Evolutionary conservation across 2,888 invertebrate genomes (phyloP).

Genomic region (Eugnorisma glareosa): DNA sequence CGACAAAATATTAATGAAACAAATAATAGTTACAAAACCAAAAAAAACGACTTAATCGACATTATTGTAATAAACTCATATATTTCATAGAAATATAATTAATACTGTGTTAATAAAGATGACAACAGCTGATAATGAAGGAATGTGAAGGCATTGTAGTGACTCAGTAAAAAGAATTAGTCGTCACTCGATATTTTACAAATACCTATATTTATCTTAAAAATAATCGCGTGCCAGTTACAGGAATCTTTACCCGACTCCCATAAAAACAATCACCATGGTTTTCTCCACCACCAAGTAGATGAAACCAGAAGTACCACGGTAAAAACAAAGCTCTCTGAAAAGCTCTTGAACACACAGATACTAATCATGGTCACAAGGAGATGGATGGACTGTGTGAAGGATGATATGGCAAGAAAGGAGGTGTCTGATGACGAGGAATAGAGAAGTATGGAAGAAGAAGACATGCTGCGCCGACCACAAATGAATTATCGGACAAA

Average conservation of each 20-base stretch:
- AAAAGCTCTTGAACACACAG: background rate
- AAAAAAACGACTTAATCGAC: constrained; percentile 14
- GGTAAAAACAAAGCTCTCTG: background rate
- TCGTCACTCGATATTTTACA: constrained; percentile 9
- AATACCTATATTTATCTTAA: constrained; percentile 43
- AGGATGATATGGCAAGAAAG: too few relatives aligned
- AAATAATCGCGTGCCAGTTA: constrained; percentile 46
- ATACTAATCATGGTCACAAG: background rate
- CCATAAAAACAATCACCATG: constrained; percentile 61
- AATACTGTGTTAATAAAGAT: constrained; percentile 18
- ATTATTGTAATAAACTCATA: constrained; percentile 5
- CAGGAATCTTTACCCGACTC: constrained; percentile 42
- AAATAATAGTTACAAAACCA: background rate
- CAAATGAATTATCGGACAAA: background rate
- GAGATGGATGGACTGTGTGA: too few relatives aligned
- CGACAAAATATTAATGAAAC: background rate
- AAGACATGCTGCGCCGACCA: too few relatives aligned
- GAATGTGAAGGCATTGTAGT: constrained; percentile 14
- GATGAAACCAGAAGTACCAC: constrained; percentile 20
- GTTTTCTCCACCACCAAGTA: background rate
- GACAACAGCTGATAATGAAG: constrained; percentile 5
- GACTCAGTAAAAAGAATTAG: constrained; percentile 15
- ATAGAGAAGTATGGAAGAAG: too few relatives aligned
- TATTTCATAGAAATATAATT: constrained; percentile 10
- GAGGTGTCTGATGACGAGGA: too few relatives aligned